A percentile compares a stretch with the other conserved stretches of the same genome.
phyloP scores from a whole-genome alignment of 2,113 vertebrate genomes.

The Periophthalmodon schlosseri region DNA sequence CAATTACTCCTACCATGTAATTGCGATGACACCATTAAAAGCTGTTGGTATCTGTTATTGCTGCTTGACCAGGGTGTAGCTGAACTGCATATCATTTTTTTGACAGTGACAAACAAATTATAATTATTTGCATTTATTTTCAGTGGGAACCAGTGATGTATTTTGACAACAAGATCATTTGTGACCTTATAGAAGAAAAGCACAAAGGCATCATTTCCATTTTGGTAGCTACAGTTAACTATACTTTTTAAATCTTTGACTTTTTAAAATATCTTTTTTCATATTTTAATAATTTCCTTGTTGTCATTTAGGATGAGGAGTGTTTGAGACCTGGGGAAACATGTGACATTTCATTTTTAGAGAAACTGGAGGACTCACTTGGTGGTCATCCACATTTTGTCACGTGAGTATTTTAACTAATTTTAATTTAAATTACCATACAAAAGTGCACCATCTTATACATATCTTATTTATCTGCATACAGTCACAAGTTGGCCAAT shows the following conservation, averaged over 20 bases:
- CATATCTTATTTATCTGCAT: slow-evolving; percentile 22
- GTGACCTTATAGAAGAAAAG: slow-evolving; percentile 97
- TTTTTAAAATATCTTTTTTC: background rate
- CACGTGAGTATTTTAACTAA: slow-evolving; percentile 80
- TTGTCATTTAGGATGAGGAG: slow-evolving; percentile 87
- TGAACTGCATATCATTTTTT: too few relatives aligned
- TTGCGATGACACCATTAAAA: too few relatives aligned
- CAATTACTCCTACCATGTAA: too few relatives aligned
- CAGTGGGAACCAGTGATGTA: slow-evolving; percentile 97
- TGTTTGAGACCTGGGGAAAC: slow-evolving; percentile 93
- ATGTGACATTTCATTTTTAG: slow-evolving; percentile 90
- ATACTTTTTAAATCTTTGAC: background rate
- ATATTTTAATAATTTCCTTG: background rate
- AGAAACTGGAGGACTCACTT: slow-evolving; percentile 91
- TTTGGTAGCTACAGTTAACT: slow-evolving; percentile 77
- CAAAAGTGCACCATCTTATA: background rate
- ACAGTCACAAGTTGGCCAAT: slow-evolving; percentile 94
- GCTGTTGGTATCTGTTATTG: too few relatives aligned
- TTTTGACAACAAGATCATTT: slow-evolving; percentile 99
- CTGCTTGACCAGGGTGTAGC: too few relatives aligned
- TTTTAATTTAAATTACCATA: background rate
- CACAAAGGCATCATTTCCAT: slow-evolving; percentile 97
- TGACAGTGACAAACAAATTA: too few relatives aligned
- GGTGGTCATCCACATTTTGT: slow-evolving; percentile 92
- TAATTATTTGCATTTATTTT: background rate